Conservation (phyloP, 2,888 invertebrate genomes). For the Drosophila parthenogenetica region DNA sequence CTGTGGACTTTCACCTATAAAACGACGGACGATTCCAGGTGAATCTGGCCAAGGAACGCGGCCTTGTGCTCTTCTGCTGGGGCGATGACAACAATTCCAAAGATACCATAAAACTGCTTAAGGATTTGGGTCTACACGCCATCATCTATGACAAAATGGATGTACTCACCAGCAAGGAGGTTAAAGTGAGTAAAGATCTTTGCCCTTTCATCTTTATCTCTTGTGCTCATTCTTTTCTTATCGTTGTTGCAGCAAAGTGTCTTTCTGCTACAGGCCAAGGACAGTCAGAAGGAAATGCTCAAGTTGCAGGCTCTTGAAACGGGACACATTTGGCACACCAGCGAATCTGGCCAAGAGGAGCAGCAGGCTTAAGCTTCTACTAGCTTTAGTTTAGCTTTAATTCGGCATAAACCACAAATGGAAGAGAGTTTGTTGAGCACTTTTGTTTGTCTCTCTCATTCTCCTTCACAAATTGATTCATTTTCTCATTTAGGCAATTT, state of each 20-base stretch:
- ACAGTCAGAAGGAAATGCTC: slow-evolving; percentile 87
- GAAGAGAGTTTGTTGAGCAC: neutral
- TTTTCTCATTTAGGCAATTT: slow-evolving; percentile 58
- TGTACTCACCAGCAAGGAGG: slow-evolving; percentile 83
- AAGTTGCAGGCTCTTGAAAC: slow-evolving; percentile 83
- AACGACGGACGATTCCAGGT: slow-evolving; percentile 86
- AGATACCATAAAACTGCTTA: slow-evolving; percentile 93
- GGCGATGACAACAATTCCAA: slow-evolving; percentile 97
- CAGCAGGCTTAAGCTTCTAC: slow-evolving; percentile 56
- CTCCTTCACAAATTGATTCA: slow-evolving; percentile 3
- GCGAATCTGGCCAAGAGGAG: slow-evolving; percentile 54
- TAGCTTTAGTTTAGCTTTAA: slow-evolving; percentile 16
- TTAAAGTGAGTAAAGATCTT: slow-evolving; percentile 73
- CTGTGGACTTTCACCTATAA: slow-evolving; percentile 39
- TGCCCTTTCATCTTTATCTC: neutral
- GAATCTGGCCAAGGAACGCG: slow-evolving; percentile 91
- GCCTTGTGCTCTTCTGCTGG: slow-evolving; percentile 97
- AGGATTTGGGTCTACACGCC: slow-evolving; percentile 95
- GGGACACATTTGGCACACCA: slow-evolving; percentile 74
- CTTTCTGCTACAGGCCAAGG: slow-evolving; percentile 92
- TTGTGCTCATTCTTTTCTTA: neutral
- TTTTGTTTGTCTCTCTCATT: neutral
- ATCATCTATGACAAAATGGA: slow-evolving; percentile 98
- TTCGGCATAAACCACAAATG: slow-evolving; percentile 28
- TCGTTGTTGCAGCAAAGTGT: slow-evolving; percentile 89